Percentiles rank a stretch among this genome's conserved stretches.
These are phyloP conservation scores for Apteryx owenii DNA, from an alignment of 2,113 vertebrate genomes.

Conservation along the genomic window DNA sequence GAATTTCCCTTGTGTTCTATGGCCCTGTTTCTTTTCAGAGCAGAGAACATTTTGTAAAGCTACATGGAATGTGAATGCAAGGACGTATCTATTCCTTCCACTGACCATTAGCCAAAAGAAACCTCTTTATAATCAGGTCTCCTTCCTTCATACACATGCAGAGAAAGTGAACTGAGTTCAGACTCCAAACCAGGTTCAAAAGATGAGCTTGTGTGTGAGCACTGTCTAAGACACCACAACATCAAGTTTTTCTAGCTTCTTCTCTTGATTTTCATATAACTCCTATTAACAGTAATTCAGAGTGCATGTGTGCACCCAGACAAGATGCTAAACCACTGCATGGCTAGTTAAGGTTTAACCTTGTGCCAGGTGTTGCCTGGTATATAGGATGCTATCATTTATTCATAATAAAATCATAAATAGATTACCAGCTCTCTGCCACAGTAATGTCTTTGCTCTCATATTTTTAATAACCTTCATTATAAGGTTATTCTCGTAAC, in stretches of 20 bases:
- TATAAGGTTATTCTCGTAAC: not conserved
- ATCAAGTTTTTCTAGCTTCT: not conserved
- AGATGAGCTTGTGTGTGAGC: not conserved
- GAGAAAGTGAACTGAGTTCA: not conserved
- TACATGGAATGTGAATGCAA: not conserved
- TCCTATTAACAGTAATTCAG: not conserved
- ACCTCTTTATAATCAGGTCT: constrained; percentile 23
- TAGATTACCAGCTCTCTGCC: not conserved
- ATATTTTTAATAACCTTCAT: not conserved
- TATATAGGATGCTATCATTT: not conserved
- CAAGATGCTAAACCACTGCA: not conserved
- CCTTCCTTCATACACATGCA: not conserved
- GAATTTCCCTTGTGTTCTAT: constrained; percentile 21
- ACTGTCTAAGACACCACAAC: not conserved
- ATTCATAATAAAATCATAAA: not conserved
- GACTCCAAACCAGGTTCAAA: not conserved
- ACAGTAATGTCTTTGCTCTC: not conserved
- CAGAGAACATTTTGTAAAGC: constrained; percentile 44
- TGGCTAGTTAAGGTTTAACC: not conserved
- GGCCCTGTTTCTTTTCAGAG: not conserved
- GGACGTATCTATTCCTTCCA: constrained; percentile 21
- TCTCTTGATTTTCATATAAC: not conserved
- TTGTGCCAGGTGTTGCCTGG: not conserved
- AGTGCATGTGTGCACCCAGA: not conserved
- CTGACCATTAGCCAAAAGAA: constrained; percentile 42